A percentile compares a stretch with the other conserved stretches of the same genome.
phyloP scores from a whole-genome alignment of 2,113 vertebrate genomes.

The Tychaedon coryphoeus region DNA sequence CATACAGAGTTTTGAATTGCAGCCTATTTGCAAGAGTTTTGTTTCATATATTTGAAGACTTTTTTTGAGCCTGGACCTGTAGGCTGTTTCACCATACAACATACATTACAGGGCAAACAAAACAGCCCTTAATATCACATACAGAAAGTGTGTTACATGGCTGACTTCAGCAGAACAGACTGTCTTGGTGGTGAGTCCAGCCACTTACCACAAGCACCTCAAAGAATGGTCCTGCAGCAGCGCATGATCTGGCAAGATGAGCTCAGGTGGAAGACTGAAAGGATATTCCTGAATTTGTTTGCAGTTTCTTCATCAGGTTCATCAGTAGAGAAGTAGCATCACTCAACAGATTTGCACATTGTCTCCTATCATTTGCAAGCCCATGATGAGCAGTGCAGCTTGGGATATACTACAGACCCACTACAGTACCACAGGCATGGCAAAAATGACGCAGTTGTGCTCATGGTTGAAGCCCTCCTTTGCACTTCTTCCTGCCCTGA shows the following conservation, averaged over 20 bases:
- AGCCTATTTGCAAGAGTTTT: background rate
- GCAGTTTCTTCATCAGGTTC: background rate
- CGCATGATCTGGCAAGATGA: background rate
- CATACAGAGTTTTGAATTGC: background rate
- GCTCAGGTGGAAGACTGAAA: background rate
- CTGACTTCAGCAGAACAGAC: background rate
- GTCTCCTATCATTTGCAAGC: background rate
- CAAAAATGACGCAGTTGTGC: background rate
- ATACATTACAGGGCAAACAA: background rate
- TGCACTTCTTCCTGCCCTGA: background rate
- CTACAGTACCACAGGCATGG: background rate
- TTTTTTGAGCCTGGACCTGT: background rate
- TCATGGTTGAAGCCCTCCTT: background rate
- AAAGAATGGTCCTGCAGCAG: background rate
- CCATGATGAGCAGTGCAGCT: background rate
- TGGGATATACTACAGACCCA: background rate
- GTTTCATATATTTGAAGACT: background rate
- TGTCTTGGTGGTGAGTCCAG: background rate
- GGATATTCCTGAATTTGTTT: background rate
- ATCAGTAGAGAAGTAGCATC: background rate
- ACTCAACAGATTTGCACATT: background rate
- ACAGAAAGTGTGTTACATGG: rapidly evolving
- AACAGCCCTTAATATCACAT: background rate
- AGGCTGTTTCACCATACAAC: background rate
- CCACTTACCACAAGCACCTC: background rate